These are phyloP conservation scores for Tupaia chinensis DNA, from an alignment of 2,113 vertebrate genomes.

Conservation along the genomic window DNA sequence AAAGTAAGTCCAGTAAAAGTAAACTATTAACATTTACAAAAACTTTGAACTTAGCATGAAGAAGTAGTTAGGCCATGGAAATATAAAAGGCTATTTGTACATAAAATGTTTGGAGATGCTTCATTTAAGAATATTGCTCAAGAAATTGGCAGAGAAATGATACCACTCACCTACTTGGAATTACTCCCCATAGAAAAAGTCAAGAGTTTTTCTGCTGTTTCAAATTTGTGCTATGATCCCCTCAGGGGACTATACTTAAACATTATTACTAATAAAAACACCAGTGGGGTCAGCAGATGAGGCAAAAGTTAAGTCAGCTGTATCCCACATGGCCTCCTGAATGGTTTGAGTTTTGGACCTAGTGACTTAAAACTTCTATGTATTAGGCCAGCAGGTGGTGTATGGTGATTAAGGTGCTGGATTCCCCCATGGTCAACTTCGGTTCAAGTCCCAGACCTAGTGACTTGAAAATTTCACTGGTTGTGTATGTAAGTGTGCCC, in stretches of 20 bases:
- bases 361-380: too few species aligned
- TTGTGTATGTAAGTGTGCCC: too few species aligned
- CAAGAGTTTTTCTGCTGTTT: not conserved
- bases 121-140: slow-evolving; percentile 39
- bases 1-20: slow-evolving; percentile 54
- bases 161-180: not conserved
- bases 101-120: slow-evolving; percentile 51
- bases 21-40: slow-evolving; percentile 57
- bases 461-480: too few species aligned
- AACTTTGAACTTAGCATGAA: slow-evolving; percentile 64
- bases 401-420: too few species aligned
- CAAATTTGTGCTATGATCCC: not conserved
- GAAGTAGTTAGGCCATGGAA: slow-evolving; percentile 42
- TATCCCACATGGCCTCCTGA: too few species aligned
- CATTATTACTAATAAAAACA: not conserved
- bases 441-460: too few species aligned
- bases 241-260: not conserved
- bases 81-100: slow-evolving; percentile 45
- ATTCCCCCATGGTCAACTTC: too few species aligned
- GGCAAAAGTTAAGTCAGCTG: too few species aligned
- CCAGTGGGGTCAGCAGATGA: too few species aligned
- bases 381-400: too few species aligned
- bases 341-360: too few species aligned
- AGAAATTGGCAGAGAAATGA: slow-evolving; percentile 6
- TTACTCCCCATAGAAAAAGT: not conserved